These are phyloP conservation scores for Reinhardtius hippoglossoides DNA, from an alignment of 2,113 vertebrate genomes.

Conservation along the genomic window DNA sequence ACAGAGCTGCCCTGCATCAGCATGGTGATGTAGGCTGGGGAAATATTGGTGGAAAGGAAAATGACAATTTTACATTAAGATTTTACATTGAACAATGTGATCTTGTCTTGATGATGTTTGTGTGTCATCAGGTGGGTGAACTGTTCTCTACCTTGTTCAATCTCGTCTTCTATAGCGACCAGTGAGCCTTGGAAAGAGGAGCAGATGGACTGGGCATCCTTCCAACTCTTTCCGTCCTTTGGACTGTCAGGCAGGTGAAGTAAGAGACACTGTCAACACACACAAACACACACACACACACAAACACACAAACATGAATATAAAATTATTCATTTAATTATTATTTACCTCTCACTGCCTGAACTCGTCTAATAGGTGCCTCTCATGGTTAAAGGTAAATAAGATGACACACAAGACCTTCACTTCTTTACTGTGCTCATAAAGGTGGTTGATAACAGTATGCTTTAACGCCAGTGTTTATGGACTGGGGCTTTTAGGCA, in stretches of 20 bases:
- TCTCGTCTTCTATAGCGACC: constrained; percentile 86
- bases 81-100: neutral
- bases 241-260: constrained; percentile 86
- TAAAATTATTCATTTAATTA: neutral
- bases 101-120: neutral
- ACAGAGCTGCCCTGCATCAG: constrained; percentile 87
- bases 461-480: neutral
- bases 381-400: too few species aligned
- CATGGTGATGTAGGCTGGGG: constrained; percentile 93
- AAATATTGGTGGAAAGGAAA: constrained; percentile 1
- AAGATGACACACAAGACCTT: too few species aligned
- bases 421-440: too few species aligned
- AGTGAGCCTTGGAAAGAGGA: constrained; percentile 83
- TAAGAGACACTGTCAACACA: constrained; percentile 87
- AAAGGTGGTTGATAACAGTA: too few species aligned
- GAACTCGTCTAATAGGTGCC: too few species aligned
- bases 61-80: neutral
- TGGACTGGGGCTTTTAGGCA: neutral
- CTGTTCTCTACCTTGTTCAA: constrained; percentile 90
- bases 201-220: constrained; percentile 87
- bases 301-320: too few species aligned
- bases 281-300: neutral
- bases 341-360: too few species aligned
- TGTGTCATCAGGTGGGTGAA: neutral
- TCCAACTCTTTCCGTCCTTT: constrained; percentile 86